Evolutionary conservation across 2,888 invertebrate species (phyloP).

Genomic region (Phyllotreta striolata): DNA sequence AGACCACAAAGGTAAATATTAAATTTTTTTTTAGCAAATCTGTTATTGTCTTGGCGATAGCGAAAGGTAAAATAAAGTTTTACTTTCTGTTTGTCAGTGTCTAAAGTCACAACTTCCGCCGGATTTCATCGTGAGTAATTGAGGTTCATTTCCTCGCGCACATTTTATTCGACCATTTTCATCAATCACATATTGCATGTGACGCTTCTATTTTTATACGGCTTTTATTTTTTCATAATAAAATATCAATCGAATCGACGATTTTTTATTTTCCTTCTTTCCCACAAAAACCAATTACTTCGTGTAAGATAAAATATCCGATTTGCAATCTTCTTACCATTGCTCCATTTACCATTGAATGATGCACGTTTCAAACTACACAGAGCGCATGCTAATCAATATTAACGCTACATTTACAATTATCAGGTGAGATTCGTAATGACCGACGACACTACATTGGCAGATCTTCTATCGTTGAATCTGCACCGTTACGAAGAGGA

Average conservation of each 20-base stretch:
- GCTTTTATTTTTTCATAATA: constrained; percentile 32
- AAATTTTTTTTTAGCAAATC: constrained; percentile 2
- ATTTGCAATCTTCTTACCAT: background rate
- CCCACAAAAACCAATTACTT: constrained; percentile 1
- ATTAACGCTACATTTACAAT: constrained; percentile 13
- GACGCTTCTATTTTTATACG: constrained; percentile 28
- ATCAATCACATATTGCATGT: constrained; percentile 20
- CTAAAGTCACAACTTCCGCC: constrained; percentile 39
- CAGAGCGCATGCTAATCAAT: background rate
- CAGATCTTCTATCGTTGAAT: constrained; percentile 85
- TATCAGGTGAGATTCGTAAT: constrained; percentile 79
- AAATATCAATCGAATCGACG: constrained; percentile 17
- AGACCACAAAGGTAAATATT: constrained; percentile 79
- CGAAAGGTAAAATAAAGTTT: background rate
- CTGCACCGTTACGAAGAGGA: constrained; percentile 95
- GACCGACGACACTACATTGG: constrained; percentile 85
- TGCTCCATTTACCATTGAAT: too few species aligned
- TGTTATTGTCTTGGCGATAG: constrained; percentile 9
- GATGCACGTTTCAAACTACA: background rate
- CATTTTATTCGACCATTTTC: constrained; percentile 3
- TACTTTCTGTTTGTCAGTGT: background rate
- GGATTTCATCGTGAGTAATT: constrained; percentile 48
- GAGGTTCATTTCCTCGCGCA: constrained; percentile 29
- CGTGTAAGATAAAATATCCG: background rate
- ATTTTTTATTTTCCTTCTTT: constrained; percentile 18